Evolutionary conservation across 1,140 invertebrate species (phyloP).

Genomic region (Plutomurus gul): DNA sequence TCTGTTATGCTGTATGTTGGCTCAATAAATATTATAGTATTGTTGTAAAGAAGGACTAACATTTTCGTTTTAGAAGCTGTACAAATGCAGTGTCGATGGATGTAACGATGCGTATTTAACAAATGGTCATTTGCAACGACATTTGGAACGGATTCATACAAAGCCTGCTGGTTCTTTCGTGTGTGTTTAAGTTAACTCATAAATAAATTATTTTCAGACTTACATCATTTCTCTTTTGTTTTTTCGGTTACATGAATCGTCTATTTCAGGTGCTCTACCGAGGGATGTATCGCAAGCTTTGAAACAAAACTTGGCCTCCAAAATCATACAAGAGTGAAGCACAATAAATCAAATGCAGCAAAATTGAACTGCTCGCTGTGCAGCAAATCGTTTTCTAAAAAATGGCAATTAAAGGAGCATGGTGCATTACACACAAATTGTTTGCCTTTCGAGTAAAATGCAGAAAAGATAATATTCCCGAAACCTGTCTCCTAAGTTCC

Average conservation of each 20-base stretch:
- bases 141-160: background rate
- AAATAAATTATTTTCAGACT: background rate
- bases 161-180: background rate
- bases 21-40: too few species aligned
- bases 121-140: conserved; percentile 19
- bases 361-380: conserved; percentile 8
- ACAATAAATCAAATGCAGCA: background rate
- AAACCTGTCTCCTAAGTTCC: too few species aligned
- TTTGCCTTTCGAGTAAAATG: background rate
- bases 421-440: background rate
- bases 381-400: conserved; percentile 11
- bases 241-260: background rate
- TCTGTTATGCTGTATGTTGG: too few species aligned
- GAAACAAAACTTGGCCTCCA: conserved; percentile 1
- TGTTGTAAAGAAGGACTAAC: too few species aligned
- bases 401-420: conserved; percentile 33
- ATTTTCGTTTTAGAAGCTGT: conserved; percentile 17
- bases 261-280: background rate
- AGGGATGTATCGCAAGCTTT: conserved; percentile 31
- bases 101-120: conserved; percentile 24
- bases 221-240: background rate
- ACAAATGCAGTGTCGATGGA: conserved; percentile 23
- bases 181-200: background rate
- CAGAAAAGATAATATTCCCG: too few species aligned
- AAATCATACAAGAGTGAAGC: conserved; percentile 14